Percentiles rank a stretch among this genome's conserved stretches.
These are phyloP conservation scores for Nineta flava DNA, from an alignment of 2,888 invertebrate species.

Conservation along the genomic window DNA sequence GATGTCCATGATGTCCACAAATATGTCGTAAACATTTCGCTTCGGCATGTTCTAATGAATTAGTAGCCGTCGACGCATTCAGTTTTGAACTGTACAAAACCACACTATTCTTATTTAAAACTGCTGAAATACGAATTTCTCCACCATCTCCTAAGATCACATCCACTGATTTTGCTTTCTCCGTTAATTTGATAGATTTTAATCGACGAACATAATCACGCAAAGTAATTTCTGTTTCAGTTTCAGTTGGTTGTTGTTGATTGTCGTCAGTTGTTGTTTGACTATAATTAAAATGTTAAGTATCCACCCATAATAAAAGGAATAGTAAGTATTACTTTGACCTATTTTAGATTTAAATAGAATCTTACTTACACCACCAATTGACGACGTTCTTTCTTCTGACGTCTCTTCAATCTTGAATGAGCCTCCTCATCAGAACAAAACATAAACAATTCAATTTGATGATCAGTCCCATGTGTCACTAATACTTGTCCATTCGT, in stretches of 20 bases:
- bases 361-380: conserved; percentile 5
- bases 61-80: conserved; percentile 22
- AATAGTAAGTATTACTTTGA: no score
- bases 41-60: conserved; percentile 36
- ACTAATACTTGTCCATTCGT: conserved; percentile 50
- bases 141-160: conserved; percentile 52
- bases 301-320: no score
- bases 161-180: conserved; percentile 53
- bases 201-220: conserved; percentile 59
- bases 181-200: conserved; percentile 43
- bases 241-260: no score
- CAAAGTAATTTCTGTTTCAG: conserved; percentile 33
- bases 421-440: conserved; percentile 59
- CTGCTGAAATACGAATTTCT: conserved; percentile 49
- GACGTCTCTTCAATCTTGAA: conserved; percentile 52
- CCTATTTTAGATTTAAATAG: no score
- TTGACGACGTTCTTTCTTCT: conserved; percentile 57
- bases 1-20: conserved; percentile 58
- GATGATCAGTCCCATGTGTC: conserved; percentile 69
- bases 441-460: conserved; percentile 71
- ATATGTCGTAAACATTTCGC: conserved; percentile 46
- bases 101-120: conserved; percentile 58
- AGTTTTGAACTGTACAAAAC: conserved; percentile 48
- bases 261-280: no score
- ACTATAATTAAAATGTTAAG: no score